Evolutionary conservation across 2,888 invertebrate genomes (phyloP).

Genomic region (Thysanoteuthis rhombus): DNA sequence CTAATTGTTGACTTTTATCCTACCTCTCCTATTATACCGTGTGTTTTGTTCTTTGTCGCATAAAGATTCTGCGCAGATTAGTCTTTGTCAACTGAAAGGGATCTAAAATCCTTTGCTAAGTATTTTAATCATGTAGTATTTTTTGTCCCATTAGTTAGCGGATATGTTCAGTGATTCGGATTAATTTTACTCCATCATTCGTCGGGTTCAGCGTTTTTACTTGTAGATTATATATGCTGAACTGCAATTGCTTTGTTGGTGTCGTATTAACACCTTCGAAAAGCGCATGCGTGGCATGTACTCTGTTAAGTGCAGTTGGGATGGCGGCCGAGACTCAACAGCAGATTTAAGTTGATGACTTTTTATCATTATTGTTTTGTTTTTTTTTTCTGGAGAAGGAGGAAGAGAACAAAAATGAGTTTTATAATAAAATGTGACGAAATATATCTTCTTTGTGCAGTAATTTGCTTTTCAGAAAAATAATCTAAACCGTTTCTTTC

Average conservation of each 20-base stretch:
- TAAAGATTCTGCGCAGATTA: neutral
- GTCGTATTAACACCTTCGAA: neutral
- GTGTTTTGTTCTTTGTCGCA: neutral
- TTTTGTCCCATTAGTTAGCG: no score
- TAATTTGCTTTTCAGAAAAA: no score
- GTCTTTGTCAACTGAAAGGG: neutral
- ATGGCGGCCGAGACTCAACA: neutral
- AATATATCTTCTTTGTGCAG: no score
- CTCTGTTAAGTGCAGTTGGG: neutral
- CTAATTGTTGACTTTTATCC: neutral
- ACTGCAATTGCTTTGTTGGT: neutral
- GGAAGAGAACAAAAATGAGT: no score
- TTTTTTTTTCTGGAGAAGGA: neutral
- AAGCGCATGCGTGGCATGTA: no score
- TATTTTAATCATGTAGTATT: no score
- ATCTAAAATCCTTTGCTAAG: no score
- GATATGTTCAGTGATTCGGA: neutral
- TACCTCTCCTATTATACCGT: neutral
- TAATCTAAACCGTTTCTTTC: no score
- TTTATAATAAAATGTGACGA: no score
- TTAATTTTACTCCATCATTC: neutral
- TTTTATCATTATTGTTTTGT: neutral
- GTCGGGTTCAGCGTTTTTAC: neutral
- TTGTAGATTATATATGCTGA: neutral
- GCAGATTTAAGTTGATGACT: neutral